A percentile compares a stretch with the other conserved stretches of the same genome.
Evolutionary conservation across 2,113 vertebrate species (phyloP).

Genomic region (Centropus unirufus): DNA sequence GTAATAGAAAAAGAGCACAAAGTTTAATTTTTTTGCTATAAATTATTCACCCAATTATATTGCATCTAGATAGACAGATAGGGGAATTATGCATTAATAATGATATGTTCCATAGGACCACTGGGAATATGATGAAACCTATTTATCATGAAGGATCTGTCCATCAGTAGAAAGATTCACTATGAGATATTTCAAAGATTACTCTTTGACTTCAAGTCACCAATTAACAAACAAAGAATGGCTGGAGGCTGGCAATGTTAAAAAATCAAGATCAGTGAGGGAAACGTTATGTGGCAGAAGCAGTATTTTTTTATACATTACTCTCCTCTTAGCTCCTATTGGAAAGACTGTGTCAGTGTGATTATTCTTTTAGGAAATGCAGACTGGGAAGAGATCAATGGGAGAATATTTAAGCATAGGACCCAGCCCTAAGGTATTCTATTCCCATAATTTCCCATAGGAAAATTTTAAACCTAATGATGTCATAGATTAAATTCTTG

Average conservation of each 20-base stretch:
- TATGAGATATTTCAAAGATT: slow-evolving; percentile 28
- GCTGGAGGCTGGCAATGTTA: neutral
- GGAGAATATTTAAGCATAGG: neutral
- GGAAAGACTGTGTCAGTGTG: neutral
- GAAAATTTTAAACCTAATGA: neutral
- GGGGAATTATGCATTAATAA: neutral
- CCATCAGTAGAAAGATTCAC: slow-evolving; percentile 19
- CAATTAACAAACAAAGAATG: slow-evolving; percentile 5
- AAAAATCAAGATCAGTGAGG: neutral
- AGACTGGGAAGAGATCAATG: neutral
- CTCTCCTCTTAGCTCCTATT: neutral
- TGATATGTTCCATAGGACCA: neutral
- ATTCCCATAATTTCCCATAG: neutral
- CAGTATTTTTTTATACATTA: neutral
- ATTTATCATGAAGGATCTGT: slow-evolving; percentile 24
- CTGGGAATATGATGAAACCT: slow-evolving; percentile 14
- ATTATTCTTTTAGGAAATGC: neutral
- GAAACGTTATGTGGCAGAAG: neutral
- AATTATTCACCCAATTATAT: slow-evolving; percentile 50
- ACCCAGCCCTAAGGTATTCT: neutral
- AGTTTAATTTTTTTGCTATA: neutral
- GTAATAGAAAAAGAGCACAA: neutral
- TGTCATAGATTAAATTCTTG: neutral
- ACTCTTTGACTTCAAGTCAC: neutral
- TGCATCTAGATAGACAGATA: neutral